Conservation (phyloP, 1,140 invertebrate genomes). For the Cydia pomonella region DNA sequence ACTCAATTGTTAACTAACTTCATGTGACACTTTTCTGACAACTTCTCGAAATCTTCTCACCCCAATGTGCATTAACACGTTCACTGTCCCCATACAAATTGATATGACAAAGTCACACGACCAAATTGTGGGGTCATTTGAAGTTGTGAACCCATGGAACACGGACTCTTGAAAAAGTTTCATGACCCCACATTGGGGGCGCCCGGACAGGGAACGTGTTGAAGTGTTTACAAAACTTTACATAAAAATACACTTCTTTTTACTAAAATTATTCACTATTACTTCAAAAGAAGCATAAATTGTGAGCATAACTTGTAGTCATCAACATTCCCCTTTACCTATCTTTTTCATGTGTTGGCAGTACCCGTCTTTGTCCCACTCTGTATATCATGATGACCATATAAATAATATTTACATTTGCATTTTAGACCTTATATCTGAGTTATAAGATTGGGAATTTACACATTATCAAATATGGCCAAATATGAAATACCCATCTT, state of each 20-base stretch:
- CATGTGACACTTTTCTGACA: no score
- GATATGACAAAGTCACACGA: no score
- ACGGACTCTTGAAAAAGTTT: no score
- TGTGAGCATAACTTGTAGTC: slow-evolving; percentile 5
- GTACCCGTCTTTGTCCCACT: background rate
- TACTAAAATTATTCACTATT: no score
- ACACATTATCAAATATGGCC: no score
- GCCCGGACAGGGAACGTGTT: no score
- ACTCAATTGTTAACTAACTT: no score
- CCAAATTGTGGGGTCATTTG: no score
- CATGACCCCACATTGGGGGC: no score
- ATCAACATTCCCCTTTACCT: background rate
- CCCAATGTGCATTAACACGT: background rate
- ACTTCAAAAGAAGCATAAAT: background rate
- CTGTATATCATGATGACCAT: background rate
- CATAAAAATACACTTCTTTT: background rate
- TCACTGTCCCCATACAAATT: no score
- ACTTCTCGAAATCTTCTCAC: background rate
- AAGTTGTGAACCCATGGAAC: no score
- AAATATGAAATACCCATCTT: background rate
- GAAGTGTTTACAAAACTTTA: no score
- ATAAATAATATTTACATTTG: background rate
- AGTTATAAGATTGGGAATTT: background rate
- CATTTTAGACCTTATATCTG: background rate
- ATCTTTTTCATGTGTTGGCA: background rate